phyloP scores from a whole-genome alignment of 2,888 invertebrate genomes.

The Cylloceria caligata region DNA sequence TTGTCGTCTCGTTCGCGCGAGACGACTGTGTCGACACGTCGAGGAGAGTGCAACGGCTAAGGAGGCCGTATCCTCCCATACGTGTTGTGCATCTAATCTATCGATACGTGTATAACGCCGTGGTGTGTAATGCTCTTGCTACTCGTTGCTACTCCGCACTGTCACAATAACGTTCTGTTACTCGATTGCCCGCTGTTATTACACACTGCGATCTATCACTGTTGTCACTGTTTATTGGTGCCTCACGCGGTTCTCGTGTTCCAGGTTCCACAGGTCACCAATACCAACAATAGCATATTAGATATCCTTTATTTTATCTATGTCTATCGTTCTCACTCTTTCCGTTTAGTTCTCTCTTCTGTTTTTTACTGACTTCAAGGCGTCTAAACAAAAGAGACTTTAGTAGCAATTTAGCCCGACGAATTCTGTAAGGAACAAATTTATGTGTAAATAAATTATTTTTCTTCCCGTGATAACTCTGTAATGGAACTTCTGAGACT shows the following conservation, averaged over 20 bases:
- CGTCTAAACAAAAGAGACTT: background rate
- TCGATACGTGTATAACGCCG: slow-evolving; percentile 40
- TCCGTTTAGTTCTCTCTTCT: background rate
- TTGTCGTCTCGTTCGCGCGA: slow-evolving; percentile 33
- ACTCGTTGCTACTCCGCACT: slow-evolving; percentile 15
- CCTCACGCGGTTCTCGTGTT: slow-evolving; percentile 4
- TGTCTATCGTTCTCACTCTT: background rate
- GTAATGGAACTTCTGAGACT: background rate
- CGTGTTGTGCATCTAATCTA: slow-evolving; percentile 66
- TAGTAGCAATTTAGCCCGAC: background rate
- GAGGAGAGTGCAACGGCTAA: slow-evolving; percentile 62
- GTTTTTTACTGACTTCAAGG: background rate
- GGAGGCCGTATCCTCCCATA: slow-evolving; percentile 67
- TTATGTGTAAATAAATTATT: background rate
- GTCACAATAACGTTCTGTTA: slow-evolving; percentile 21
- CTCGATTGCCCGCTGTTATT: background rate
- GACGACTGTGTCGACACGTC: slow-evolving; percentile 41
- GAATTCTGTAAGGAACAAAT: too few relatives aligned
- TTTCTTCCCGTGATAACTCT: too few relatives aligned
- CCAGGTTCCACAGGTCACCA: slow-evolving; percentile 7
- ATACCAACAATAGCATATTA: background rate
- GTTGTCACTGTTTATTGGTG: background rate
- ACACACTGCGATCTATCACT: slow-evolving; percentile 1
- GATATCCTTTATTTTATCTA: background rate
- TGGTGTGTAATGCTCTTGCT: slow-evolving; percentile 28